Evolutionary conservation across 2,113 vertebrate genomes (phyloP), one percentile per base, ranked within the genome.

Genomic region (Sarotherodon lohbergeri): DNA sequence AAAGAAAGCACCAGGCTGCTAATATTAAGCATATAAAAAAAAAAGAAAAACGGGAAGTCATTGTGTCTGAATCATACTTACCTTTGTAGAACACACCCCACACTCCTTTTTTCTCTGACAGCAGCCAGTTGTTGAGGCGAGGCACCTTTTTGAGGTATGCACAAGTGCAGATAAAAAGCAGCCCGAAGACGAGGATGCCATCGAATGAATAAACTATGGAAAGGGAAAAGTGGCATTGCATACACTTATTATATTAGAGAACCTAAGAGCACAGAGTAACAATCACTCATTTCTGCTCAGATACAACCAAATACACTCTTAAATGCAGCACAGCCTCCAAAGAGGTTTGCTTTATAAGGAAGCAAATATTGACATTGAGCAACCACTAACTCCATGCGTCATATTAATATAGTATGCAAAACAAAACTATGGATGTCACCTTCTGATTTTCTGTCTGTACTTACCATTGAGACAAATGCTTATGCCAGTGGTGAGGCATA

Each of bases 11-110:
- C 6, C 14, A 50, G 24, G 71, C 6, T 48, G 71, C 43, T 78
- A 19, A 78, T 32, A 50, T 12, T n/a, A 50, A 32, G 71, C 16
- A 50, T 50, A 29, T 48, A 76, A 19, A 43, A 27, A 27, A 27
- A 27, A 27, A 24, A 73, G 5, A 48, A 29, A 76, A 16, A 41
- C 16, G 6, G 68, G 43, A 29, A 50, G 43, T 50, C 71, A 19
- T 52, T 78, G 27, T n/a, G 46, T 52, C 14, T 78, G 46, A 66
- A 68, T 36, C 46, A 50, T 2, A 59, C 73, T 7, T 11, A 99
- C 98, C 98, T 97, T 99, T 99, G 95, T 99, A 98, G 94, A 98
- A 98, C 46, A 99, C 98, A 1, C 98, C 98, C 98, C 98, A 99
- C 50, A 99, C 93, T 3, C 98, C 98, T 56, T 97, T 98, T 93